Base-by-base conservation (phyloP, 2,888 invertebrate species). In the Thereva nobilitata region DNA sequence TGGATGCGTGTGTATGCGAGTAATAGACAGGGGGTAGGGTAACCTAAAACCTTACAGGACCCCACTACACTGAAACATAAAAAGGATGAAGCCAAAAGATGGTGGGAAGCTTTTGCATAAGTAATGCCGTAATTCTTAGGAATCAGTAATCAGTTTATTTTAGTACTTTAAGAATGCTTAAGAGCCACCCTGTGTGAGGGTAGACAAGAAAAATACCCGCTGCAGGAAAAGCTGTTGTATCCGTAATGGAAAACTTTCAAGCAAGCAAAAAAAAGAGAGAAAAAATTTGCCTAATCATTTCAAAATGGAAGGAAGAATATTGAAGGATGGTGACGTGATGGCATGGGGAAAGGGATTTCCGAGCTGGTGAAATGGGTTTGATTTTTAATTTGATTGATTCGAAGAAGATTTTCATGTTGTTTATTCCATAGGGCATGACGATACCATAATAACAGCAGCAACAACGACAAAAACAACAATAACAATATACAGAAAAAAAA, bases 81-180 rank as follows among this genome's bases (percentile, higher is more conserved):
- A 23, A 23, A 23, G 23, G 23, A 23, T 23, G 23, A 23, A 23
- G 23, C 23, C 23, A 23, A 23, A 23, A 23, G 23, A 23, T 23
- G 23, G 23, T 23, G 23, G 23, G n/a, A 56, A 44, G 56, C 34
- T 56, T 56, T 56, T 56, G 56, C 56, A 56, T 56, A 56, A 56
- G 44, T 56, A 56, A 56, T 56, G 34, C 34, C 42, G 10, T 40
- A n/a, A n/a, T 8, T 40, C 38, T 54, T 54, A 7, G 44, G 56
- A 56, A 56, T 56, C 56, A 44, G 56, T 56, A 56, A 56, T 56
- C 56, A 56, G 56, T 56, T 56, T 56, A 56, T 56, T 56, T 56
- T 56, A 56, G 45, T 44, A 56, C 56, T 56, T 35, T 23, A 41
- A 56, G 42, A 35, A 42, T 44, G 56, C n/a, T 56, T n/a, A 56